A percentile compares a stretch with the other conserved stretches of the same genome.
Evolutionary conservation across 1,140 invertebrate genomes (phyloP).

Genomic region (Drosophila teissieri): DNA sequence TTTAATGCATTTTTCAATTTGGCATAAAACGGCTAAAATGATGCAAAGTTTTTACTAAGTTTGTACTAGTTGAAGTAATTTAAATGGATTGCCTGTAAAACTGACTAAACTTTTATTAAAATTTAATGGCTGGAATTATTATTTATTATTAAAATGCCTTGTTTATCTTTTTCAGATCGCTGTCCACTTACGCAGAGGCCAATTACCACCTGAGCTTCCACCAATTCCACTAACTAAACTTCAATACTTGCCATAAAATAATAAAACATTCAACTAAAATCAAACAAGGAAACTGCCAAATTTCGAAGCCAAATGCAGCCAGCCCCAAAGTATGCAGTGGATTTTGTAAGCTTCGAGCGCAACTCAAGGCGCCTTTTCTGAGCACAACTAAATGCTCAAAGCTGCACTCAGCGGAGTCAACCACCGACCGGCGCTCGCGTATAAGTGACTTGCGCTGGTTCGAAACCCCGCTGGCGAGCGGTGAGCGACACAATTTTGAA

Average conservation of each 20-base stretch:
- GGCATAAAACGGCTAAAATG: slow-evolving; percentile 14
- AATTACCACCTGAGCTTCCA: slow-evolving; percentile 64
- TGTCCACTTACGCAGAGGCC: slow-evolving; percentile 15
- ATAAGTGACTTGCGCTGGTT: slow-evolving; percentile 48
- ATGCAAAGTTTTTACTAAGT: slow-evolving; percentile 7
- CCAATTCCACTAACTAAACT: not conserved
- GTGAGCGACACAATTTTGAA: not conserved
- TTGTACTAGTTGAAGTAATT: not conserved
- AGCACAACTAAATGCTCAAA: slow-evolving; percentile 46
- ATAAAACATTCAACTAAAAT: slow-evolving; percentile 4
- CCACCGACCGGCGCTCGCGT: slow-evolving; percentile 35
- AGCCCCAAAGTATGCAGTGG: slow-evolving; percentile 44
- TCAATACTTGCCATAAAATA: slow-evolving; percentile 47
- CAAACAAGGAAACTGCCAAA: slow-evolving; percentile 38
- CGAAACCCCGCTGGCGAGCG: slow-evolving; percentile 7
- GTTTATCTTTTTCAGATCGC: slow-evolving; percentile 35
- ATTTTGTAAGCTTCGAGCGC: slow-evolving; percentile 26
- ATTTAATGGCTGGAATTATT: too few species aligned
- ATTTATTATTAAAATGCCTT: not conserved
- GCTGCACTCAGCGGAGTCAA: slow-evolving; percentile 15
- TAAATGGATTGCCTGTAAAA: not conserved
- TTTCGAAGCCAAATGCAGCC: slow-evolving; percentile 11
- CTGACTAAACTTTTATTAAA: not conserved
- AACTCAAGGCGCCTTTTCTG: slow-evolving; percentile 14
- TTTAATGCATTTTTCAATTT: slow-evolving; percentile 33